Evolutionary conservation across 2,888 invertebrate species (phyloP), one percentile per base, ranked within the genome.

Genomic region (Standfussiana lucernea): DNA sequence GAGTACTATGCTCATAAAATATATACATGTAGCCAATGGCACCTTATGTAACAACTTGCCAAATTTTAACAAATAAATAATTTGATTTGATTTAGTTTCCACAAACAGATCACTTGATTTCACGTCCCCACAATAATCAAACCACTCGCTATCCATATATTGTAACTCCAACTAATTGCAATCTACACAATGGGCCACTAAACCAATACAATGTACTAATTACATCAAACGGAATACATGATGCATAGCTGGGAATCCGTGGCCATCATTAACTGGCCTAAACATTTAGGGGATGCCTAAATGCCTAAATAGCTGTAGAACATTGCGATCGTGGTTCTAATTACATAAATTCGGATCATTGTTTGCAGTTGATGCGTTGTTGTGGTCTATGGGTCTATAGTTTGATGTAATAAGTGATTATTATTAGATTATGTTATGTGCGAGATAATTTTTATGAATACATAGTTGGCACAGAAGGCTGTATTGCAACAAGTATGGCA

Each of bases 191-290:
- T 72, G 24, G n/a, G 61, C 80, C 42, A 66, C 77, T 75, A 79
- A 85, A 47, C 82, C 79, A 69, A 81, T 79, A 83, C 65, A 78
- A 84, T 71, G 67, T 69, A 35, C 75, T 86, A 88, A 88, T 87
- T 85, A 83, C 74, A 83, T 86, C 83, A 79, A 79, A 73, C 74
- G 50, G 81, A 80, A 83, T 77, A 80, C 78, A 79, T 79, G 78
- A 80, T 77, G 75, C 75, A 86, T 86, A 80, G 81, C 59, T 69
- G 13, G 79, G 78, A 87, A 82, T 74, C 84, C 81, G 71, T 83
- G 80, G 75, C 70, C 86, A 79, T 88, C 85, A 88, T 86, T 88
- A 84, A 68, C 76, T 64, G 85, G 81, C 24, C 81, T 70, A 83
- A 81, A 79, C 72, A 74, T 74, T 70, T 72, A 76, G 77, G 71